phyloP scores from a whole-genome alignment of 1,140 invertebrate species.

The Cyrtorhinus lividipennis region DNA sequence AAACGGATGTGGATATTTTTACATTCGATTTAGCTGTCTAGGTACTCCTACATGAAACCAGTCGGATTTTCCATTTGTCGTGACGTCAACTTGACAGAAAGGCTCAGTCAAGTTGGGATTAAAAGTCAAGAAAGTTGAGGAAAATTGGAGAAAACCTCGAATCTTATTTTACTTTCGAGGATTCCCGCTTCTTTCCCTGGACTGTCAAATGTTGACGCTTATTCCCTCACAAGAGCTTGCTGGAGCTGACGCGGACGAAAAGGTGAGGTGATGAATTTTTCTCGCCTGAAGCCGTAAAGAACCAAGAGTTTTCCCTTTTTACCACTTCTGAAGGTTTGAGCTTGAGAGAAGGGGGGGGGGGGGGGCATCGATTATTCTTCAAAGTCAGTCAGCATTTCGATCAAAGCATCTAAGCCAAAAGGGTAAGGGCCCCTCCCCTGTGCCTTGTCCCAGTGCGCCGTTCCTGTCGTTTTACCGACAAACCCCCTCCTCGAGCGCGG shows the following conservation, averaged over 20 bases:
- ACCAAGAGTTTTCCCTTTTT: constrained; percentile 3
- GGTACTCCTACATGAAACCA: no score
- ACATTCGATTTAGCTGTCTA: no score
- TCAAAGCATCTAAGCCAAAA: constrained; percentile 2
- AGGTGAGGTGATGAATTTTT: neutral
- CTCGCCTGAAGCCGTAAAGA: neutral
- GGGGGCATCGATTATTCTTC: constrained; percentile 2
- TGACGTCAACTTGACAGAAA: no score
- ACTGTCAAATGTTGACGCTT: neutral
- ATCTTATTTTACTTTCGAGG: neutral
- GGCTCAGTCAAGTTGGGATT: no score
- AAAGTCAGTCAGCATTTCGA: constrained; percentile 9
- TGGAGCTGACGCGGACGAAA: neutral
- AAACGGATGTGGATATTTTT: no score
- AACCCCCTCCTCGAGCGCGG: neutral
- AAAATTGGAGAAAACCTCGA: neutral
- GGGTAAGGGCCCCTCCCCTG: neutral
- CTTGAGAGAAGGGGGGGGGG: neutral
- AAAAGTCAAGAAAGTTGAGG: no score
- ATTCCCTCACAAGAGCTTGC: neutral
- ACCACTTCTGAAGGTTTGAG: neutral
- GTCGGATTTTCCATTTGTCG: no score
- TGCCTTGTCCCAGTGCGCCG: neutral
- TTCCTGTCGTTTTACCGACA: neutral
- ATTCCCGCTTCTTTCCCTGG: neutral